Evolutionary conservation across 1,140 invertebrate genomes (phyloP), one percentile per base, ranked within the genome.

Genomic region (Drosophila tristis): DNA sequence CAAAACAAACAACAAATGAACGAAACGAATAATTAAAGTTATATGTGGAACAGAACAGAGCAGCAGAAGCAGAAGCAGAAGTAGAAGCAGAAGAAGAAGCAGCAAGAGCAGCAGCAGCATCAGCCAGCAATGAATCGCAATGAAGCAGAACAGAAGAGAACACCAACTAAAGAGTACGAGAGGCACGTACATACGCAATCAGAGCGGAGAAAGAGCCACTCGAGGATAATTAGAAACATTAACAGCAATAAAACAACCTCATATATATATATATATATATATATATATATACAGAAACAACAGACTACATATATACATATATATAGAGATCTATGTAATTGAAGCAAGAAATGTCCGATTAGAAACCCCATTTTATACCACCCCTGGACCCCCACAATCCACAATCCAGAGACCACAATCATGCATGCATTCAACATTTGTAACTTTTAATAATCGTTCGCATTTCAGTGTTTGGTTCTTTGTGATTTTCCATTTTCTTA

Each of bases 251-350:
- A 39, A 74, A 56, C 29, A 68, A 62, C 57, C 56, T 63, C 53
- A 80, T 63, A 55, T 71, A 59, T 57, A 80, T 60, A 50, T 71
- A 59, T 60, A 71, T 71, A 79, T 54, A 29, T 55, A 50, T 71
- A 79, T 54, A 16, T 16, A 16, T 16, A 29, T 55, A 50, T 26
- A 43, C 25, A 70, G 42, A 42, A 35, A 43, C 42, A 57, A 20
- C 39, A 31, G 31, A 60, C 45, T 55, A 57, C 51, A 53, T 60
- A 78, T 6, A 51, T 54, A 54, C 43, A 44, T 72, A 80, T 50
- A 29, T 54, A 50, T 25, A 42, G 29, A 70, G 42, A 42, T 54
- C 26, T 58, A 64, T 75, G 73, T 66, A 80, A 66, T 45, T 49
- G 43, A 75, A 55, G 48, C 39, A 59, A 50, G 56, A 16, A 59